phyloP scores from a whole-genome alignment of 2,888 invertebrate species.

The Tenthredo notha region DNA sequence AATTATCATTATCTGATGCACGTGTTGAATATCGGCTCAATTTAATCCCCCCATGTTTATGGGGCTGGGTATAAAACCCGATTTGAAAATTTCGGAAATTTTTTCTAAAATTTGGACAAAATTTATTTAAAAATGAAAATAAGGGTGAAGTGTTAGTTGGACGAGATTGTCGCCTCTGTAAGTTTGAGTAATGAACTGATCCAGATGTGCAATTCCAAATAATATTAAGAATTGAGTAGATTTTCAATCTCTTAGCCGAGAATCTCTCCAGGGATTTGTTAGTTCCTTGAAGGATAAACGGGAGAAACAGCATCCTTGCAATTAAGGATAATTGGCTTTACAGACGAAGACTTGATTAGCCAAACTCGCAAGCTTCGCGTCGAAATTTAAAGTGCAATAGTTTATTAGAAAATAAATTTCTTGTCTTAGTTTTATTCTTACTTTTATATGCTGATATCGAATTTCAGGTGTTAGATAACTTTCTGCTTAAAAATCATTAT shows the following conservation, averaged over 20 bases:
- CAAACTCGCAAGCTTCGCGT: neutral
- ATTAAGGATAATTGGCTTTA: constrained; percentile 19
- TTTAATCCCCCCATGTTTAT: neutral
- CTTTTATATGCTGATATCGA: neutral
- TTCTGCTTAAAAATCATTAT: too few species aligned
- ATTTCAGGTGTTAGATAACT: too few species aligned
- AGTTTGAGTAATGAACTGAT: neutral
- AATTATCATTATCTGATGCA: neutral
- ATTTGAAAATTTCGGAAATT: neutral
- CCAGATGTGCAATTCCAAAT: constrained; percentile 17
- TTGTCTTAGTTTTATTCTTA: neutral
- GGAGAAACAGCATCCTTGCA: neutral
- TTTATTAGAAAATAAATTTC: neutral
- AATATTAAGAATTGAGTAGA: neutral
- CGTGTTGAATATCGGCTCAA: neutral
- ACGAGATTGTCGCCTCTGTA: neutral
- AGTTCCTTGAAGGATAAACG: neutral
- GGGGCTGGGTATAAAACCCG: neutral
- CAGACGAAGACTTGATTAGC: constrained; percentile 17
- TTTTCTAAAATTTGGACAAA: neutral
- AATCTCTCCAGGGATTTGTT: constrained; percentile 34
- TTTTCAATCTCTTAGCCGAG: neutral
- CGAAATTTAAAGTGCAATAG: neutral
- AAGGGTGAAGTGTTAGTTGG: neutral
- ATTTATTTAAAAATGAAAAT: neutral